These are phyloP conservation scores for Tyto alba DNA, from an alignment of 2,113 vertebrate species.

Conservation along the genomic window DNA sequence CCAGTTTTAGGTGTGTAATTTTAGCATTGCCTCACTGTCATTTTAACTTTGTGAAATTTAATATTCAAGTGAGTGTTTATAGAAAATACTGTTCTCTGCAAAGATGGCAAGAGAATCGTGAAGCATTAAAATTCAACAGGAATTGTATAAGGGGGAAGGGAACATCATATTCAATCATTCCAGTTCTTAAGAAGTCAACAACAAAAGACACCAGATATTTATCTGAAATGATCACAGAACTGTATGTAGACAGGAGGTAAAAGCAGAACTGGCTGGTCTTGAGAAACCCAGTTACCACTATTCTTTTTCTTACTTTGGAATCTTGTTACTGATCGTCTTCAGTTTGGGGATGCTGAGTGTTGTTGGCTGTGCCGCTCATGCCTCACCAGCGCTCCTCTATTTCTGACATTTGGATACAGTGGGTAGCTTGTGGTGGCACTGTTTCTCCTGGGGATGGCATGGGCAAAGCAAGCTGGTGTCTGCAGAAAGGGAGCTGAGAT, in stretches of 20 bases:
- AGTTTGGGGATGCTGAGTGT: neutral
- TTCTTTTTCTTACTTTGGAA: neutral
- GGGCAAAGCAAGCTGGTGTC: neutral
- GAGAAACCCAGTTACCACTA: neutral
- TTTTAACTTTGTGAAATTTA: neutral
- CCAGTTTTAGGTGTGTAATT: neutral
- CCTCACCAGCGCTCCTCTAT: fast-evolving
- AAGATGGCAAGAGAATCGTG: neutral
- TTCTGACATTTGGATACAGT: neutral
- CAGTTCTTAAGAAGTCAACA: neutral
- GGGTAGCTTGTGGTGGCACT: fast-evolving
- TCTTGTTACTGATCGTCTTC: neutral
- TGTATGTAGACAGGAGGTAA: neutral
- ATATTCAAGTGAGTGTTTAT: neutral
- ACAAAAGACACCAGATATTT: constrained; percentile 14
- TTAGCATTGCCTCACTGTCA: neutral
- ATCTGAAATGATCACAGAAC: neutral
- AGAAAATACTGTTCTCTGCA: neutral
- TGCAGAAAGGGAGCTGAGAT: neutral
- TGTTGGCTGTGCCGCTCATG: neutral
- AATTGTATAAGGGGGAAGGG: neutral
- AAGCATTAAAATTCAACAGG: constrained; percentile 21
- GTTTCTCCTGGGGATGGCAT: neutral
- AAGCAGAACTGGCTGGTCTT: neutral
- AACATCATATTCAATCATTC: neutral